A percentile compares a stretch with the other conserved stretches of the same genome.
Conservation (phyloP, 2,113 vertebrate species). For the Phocoena phocoena region DNA sequence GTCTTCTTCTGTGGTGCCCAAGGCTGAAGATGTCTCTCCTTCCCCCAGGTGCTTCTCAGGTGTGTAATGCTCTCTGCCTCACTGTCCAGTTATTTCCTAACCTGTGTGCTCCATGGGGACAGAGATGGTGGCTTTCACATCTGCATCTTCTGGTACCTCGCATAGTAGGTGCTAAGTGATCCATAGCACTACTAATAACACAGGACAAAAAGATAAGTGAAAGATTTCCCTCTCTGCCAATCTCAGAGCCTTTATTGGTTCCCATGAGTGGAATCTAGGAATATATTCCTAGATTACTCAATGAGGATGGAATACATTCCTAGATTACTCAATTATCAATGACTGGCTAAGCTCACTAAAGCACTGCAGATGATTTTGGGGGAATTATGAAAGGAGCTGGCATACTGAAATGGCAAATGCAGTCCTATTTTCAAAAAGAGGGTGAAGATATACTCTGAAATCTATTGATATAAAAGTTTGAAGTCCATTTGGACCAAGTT, state of each 20-base stretch:
- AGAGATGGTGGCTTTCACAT: neutral
- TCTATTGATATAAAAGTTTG: neutral
- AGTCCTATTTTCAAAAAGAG: neutral
- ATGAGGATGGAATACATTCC: neutral
- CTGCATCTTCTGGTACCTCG: neutral
- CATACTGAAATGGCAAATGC: neutral
- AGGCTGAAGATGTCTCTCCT: neutral
- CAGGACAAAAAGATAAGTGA: neutral
- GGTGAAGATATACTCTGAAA: neutral
- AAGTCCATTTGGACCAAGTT: neutral
- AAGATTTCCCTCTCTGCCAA: neutral
- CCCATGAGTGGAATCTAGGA: neutral
- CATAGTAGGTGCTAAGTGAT: neutral
- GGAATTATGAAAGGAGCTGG: neutral
- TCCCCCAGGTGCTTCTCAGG: neutral
- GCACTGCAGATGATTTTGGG: neutral
- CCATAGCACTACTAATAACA: neutral
- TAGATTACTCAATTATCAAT: no score
- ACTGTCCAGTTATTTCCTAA: neutral
- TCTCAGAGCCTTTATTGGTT: neutral
- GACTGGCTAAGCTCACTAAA: neutral
- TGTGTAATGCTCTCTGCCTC: neutral
- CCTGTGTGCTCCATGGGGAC: neutral
- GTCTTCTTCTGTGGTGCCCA: neutral
- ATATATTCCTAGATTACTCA: no score